A percentile compares a stretch with the other conserved stretches of the same genome.
These are phyloP conservation scores for Eucidaris tribuloides DNA, from an alignment of 35 echinoderm and acorn worm species.

Conservation along the genomic window DNA sequence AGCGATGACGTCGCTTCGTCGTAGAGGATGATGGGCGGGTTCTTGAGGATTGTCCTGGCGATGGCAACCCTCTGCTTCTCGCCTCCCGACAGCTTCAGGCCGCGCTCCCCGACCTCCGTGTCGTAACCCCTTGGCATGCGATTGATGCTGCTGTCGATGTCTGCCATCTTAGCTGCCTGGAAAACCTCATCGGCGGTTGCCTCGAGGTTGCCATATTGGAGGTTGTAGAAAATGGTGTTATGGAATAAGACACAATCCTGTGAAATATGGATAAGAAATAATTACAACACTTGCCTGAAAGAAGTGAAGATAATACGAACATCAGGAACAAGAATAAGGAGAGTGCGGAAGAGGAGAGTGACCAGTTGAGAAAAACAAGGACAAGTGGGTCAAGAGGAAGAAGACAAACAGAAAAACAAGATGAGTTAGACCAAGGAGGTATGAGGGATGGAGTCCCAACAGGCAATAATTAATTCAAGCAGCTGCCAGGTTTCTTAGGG, in stretches of 20 bases:
- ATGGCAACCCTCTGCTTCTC: constrained; percentile 98
- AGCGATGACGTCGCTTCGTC: constrained; percentile 99
- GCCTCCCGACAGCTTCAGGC: constrained; percentile 93
- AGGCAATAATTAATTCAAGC: too few relatives aligned
- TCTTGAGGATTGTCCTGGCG: constrained; percentile 94
- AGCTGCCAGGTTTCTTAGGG: too few relatives aligned
- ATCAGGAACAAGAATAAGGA: too few relatives aligned
- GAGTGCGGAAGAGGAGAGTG: too few relatives aligned
- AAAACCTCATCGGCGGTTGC: constrained; percentile 86
- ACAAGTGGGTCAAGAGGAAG: too few relatives aligned
- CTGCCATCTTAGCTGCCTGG: constrained; percentile 85
- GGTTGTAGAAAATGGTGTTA: constrained; percentile 80
- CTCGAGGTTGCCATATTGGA: constrained; percentile 83
- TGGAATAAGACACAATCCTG: constrained; percentile 93
- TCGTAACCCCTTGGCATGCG: constrained; percentile 88
- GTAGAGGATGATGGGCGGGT: constrained; percentile 89
- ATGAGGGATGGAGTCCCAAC: too few relatives aligned
- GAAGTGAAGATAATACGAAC: too few relatives aligned
- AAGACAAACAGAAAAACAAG: too few relatives aligned
- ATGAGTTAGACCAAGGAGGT: too few relatives aligned
- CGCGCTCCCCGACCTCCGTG: constrained; percentile 92
- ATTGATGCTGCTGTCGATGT: constrained; percentile 69
- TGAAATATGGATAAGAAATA: neutral
- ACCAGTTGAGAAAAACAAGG: too few relatives aligned
- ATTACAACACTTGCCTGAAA: too few relatives aligned